phyloP scores from a whole-genome alignment of 2,113 vertebrate genomes.

The Psilopogon haemacephalus region DNA sequence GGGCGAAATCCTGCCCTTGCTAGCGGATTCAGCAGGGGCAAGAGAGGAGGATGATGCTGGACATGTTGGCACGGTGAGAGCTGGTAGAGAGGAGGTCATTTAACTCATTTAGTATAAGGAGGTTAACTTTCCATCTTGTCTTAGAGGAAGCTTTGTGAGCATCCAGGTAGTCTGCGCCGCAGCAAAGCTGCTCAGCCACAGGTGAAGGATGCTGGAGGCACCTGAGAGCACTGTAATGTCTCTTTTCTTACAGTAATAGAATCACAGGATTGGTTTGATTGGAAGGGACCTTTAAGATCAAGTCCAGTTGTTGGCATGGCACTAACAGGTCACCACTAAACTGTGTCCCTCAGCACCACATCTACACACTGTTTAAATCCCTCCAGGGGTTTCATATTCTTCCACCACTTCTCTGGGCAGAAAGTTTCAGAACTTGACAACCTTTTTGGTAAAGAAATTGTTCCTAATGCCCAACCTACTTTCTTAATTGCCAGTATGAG shows the following conservation, averaged over 20 bases:
- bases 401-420: too few species aligned
- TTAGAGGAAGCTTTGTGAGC: not conserved
- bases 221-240: not conserved
- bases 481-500: not conserved
- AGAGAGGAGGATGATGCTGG: not conserved
- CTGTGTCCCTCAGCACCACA: too few species aligned
- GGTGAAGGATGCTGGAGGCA: not conserved
- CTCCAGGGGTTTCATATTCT: too few species aligned
- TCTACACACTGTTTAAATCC: not conserved
- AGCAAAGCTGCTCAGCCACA: not conserved
- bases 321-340: too few species aligned
- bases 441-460: too few species aligned
- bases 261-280: too few species aligned
- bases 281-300: too few species aligned
- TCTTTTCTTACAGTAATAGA: not conserved
- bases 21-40: not conserved
- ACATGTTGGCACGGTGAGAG: accelerated
- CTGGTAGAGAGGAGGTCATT: not conserved
- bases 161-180: not conserved
- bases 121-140: not conserved
- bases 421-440: too few species aligned
- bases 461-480: not conserved
- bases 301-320: too few species aligned
- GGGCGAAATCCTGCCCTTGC: conserved; percentile 52
- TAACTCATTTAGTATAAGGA: not conserved